Evolutionary conservation across 2,888 invertebrate species (phyloP).

Genomic region (Noctuana brunneofusca): DNA sequence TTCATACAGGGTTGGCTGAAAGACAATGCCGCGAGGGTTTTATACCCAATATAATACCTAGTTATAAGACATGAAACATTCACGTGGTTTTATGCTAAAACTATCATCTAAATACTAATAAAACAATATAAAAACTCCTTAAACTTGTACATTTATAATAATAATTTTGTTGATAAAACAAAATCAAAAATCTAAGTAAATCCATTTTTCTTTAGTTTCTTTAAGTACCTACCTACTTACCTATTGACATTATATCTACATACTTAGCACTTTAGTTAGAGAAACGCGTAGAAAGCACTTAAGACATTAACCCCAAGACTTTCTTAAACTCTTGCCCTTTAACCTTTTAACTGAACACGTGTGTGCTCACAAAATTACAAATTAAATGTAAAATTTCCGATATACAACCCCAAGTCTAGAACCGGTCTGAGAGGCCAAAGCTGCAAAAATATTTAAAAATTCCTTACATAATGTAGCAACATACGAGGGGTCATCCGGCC

Average conservation of each 20-base stretch:
- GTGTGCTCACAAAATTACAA: conserved; percentile 71
- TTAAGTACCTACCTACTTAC: too few relatives aligned
- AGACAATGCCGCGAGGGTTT: too few relatives aligned
- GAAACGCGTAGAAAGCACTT: conserved; percentile 50
- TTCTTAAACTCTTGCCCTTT: conserved; percentile 64
- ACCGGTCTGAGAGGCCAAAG: conserved; percentile 68
- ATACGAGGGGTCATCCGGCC: conserved; percentile 67
- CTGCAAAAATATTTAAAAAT: conserved; percentile 75
- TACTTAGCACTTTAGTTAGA: neutral
- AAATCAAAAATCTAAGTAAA: too few relatives aligned
- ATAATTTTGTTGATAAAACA: too few relatives aligned
- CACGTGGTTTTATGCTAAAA: too few relatives aligned
- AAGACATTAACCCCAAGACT: conserved; percentile 45
- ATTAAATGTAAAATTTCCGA: conserved; percentile 80
- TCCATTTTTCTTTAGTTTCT: too few relatives aligned
- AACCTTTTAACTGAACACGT: conserved; percentile 71
- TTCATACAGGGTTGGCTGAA: too few relatives aligned
- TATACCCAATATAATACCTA: too few relatives aligned
- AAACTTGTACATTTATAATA: too few relatives aligned
- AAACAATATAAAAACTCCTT: too few relatives aligned
- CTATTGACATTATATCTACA: neutral
- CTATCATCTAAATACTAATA: too few relatives aligned
- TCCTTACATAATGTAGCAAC: conserved; percentile 70
- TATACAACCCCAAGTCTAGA: conserved; percentile 54
- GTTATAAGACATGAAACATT: too few relatives aligned